These are phyloP conservation scores for Burhinus bistriatus DNA, from an alignment of 2,113 vertebrate genomes.

Conservation along the genomic window DNA sequence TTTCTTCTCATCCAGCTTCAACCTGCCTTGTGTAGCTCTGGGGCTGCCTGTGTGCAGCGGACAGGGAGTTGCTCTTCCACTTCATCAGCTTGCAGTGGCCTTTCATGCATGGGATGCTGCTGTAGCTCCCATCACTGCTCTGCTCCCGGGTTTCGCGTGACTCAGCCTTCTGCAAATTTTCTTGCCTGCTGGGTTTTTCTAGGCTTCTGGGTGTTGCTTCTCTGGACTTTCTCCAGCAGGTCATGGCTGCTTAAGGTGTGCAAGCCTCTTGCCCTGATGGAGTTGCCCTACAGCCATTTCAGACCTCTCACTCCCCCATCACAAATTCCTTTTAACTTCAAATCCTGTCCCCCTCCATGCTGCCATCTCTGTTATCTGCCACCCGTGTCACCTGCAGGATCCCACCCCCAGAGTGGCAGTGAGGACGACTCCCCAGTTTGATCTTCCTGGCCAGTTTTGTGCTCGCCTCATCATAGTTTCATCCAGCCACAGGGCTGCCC, in stretches of 20 bases:
- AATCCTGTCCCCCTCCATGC: not conserved
- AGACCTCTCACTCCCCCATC: not conserved
- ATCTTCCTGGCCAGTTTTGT: not conserved
- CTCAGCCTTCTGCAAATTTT: not conserved
- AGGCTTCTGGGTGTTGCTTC: not conserved
- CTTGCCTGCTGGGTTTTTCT: not conserved
- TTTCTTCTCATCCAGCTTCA: not conserved
- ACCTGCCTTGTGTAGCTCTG: not conserved
- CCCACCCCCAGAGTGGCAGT: not conserved
- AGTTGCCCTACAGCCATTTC: not conserved
- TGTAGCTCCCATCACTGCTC: not conserved
- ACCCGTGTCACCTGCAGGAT: not conserved
- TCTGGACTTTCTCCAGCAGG: not conserved
- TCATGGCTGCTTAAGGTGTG: not conserved
- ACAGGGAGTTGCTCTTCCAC: not conserved
- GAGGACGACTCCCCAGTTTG: rapidly evolving
- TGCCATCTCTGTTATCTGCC: not conserved
- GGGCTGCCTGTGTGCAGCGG: not conserved
- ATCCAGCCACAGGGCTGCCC: not conserved
- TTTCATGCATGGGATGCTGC: not conserved
- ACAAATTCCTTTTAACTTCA: not conserved
- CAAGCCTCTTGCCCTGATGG: not conserved
- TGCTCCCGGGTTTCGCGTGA: not conserved
- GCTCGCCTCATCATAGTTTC: not conserved
- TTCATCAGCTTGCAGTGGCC: not conserved